Percentiles rank a stretch among this genome's conserved stretches.
These are phyloP conservation scores for Tichodroma muraria DNA, from an alignment of 2,113 vertebrate genomes.

Conservation along the genomic window DNA sequence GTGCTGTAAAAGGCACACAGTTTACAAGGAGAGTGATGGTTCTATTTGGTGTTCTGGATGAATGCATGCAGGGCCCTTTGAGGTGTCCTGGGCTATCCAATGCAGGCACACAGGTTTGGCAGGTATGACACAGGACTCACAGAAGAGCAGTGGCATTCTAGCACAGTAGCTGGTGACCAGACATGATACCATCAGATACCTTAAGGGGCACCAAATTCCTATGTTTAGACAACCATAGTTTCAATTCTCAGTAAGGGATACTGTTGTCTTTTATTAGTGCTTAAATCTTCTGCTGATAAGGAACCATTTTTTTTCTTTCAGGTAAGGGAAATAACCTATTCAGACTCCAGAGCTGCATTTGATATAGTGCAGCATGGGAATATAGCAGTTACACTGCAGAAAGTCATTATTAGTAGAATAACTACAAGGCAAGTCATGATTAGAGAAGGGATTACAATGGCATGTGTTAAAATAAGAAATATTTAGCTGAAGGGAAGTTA, in stretches of 20 bases:
- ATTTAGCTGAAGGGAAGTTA: constrained; percentile 4
- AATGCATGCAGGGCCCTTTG: background rate
- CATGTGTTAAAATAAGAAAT: background rate
- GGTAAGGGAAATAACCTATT: background rate
- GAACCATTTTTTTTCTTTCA: background rate
- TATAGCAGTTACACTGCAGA: background rate
- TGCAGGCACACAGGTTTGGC: background rate
- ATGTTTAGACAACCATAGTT: background rate
- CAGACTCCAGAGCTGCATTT: background rate
- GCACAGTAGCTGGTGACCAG: background rate
- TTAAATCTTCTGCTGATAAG: constrained; percentile 1
- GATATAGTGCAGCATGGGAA: background rate
- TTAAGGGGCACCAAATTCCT: background rate
- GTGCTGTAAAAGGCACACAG: background rate
- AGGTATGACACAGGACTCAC: background rate
- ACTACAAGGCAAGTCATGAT: constrained; percentile 12
- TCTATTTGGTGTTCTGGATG: background rate
- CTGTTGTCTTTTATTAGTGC: background rate
- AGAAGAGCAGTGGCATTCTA: background rate
- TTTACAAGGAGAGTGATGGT: background rate
- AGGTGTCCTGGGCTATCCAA: background rate
- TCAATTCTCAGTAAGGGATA: background rate
- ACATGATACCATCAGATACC: no score
- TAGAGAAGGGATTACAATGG: background rate
- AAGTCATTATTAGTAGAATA: background rate